phyloP scores from a whole-genome alignment of 2,797 vertebrate genomes.

The Acanthurus tractus region DNA sequence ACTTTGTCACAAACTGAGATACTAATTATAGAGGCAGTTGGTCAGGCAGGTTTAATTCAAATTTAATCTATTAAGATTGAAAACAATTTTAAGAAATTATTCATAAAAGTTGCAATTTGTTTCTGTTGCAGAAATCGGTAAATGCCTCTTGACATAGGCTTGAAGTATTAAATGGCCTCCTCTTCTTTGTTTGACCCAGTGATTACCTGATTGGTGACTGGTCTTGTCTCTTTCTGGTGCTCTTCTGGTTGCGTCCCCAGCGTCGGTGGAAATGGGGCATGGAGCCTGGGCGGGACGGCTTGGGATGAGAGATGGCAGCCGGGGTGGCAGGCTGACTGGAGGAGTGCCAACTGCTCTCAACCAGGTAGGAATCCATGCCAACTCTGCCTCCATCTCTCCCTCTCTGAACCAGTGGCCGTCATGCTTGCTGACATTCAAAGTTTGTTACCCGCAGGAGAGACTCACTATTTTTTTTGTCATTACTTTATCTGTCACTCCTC shows the following conservation, averaged over 20 bases:
- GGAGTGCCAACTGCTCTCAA: conserved; percentile 49
- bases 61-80: background rate
- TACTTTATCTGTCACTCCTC: conserved; percentile 31
- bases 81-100: background rate
- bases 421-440: conserved; percentile 78
- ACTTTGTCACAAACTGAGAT: background rate
- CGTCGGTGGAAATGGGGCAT: conserved; percentile 55
- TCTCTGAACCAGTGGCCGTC: conserved; percentile 68
- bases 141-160: background rate
- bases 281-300: conserved; percentile 40
- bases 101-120: background rate
- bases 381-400: conserved; percentile 33
- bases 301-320: conserved; percentile 61
- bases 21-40: too few species aligned
- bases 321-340: conserved; percentile 58
- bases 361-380: conserved; percentile 66
- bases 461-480: conserved; percentile 28
- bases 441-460: conserved; percentile 66
- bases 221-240: conserved; percentile 32
- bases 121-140: too few species aligned
- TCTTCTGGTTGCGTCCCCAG: conserved; percentile 48
- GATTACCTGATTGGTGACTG: conserved; percentile 39
- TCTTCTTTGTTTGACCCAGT: conserved; percentile 19
- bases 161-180: background rate
- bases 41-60: background rate